These are phyloP conservation scores for Potamilus streckersoni DNA, from an alignment of 1,140 invertebrate species.

Conservation along the genomic window DNA sequence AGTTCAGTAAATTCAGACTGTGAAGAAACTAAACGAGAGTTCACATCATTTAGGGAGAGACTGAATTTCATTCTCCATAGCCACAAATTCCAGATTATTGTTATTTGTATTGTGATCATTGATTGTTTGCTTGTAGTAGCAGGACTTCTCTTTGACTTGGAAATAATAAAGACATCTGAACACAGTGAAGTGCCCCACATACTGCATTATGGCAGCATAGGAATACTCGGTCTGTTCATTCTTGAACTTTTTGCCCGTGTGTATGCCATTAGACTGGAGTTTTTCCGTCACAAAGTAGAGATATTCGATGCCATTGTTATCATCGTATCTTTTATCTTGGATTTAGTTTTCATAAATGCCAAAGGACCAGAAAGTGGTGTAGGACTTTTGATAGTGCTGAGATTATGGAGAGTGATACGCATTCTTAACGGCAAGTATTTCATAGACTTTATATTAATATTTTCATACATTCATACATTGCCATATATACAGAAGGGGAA, in stretches of 20 bases:
- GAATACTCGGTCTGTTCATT: conserved; percentile 62
- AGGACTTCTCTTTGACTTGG: conserved; percentile 63
- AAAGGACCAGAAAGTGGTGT: conserved; percentile 54
- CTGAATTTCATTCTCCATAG: conserved; percentile 54
- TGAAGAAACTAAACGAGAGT: conserved; percentile 52
- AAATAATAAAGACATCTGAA: conserved; percentile 37
- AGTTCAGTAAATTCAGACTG: conserved; percentile 60
- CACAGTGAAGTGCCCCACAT: conserved; percentile 42
- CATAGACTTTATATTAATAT: no score
- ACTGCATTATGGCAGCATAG: conserved; percentile 62
- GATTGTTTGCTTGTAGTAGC: conserved; percentile 62
- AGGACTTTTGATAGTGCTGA: conserved; percentile 62
- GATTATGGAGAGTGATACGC: conserved; percentile 65
- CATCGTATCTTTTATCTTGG: conserved; percentile 66
- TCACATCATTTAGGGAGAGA: conserved; percentile 46
- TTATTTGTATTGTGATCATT: conserved; percentile 63
- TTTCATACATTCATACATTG: no score
- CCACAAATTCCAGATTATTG: conserved; percentile 62
- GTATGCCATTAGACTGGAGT: conserved; percentile 62
- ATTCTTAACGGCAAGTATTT: conserved; percentile 64
- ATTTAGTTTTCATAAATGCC: conserved; percentile 59
- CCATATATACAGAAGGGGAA: no score
- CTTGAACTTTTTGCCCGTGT: conserved; percentile 64
- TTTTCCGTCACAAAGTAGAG: conserved; percentile 66
- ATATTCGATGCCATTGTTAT: conserved; percentile 68